phyloP scores from a whole-genome alignment of 2,888 invertebrate species.

The Lithophane ornitopus region DNA sequence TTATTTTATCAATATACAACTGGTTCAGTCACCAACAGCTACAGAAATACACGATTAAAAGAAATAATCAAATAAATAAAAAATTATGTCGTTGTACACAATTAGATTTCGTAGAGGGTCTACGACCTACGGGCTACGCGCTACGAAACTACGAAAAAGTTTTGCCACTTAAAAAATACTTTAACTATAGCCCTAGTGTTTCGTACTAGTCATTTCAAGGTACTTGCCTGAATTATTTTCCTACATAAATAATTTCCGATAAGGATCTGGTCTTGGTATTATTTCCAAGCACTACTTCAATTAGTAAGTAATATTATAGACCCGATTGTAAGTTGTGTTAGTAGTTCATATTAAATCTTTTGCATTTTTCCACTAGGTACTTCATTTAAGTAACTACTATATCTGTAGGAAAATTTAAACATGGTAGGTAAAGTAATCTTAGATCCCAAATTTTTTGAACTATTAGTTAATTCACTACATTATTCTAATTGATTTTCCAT shows the following conservation, averaged over 20 bases:
- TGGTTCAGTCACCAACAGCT: not conserved
- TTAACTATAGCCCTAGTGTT: slow-evolving; percentile 2
- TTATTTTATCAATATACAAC: not conserved
- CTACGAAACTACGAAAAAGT: slow-evolving; percentile 37
- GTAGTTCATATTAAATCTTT: not conserved
- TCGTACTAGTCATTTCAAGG: slow-evolving; percentile 4
- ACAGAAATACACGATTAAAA: not conserved
- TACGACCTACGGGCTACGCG: slow-evolving; percentile 35
- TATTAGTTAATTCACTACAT: too few species aligned
- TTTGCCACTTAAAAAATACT: not conserved
- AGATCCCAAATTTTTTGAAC: not conserved
- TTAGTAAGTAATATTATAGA: not conserved
- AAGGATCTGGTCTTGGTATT: slow-evolving; percentile 24
- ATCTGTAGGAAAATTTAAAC: not conserved
- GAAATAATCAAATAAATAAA: not conserved
- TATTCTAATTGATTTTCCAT: slow-evolving; percentile 3
- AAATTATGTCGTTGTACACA: not conserved
- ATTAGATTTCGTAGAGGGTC: slow-evolving; percentile 32
- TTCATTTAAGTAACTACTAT: not conserved
- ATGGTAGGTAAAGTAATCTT: not conserved
- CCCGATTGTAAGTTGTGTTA: not conserved
- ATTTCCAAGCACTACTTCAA: slow-evolving; percentile 1
- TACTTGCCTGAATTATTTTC: slow-evolving; percentile 29
- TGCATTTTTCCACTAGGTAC: not conserved
- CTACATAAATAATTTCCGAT: slow-evolving; percentile 43